phyloP scores from a whole-genome alignment of 2,113 vertebrate species.

The Petromus typicus region DNA sequence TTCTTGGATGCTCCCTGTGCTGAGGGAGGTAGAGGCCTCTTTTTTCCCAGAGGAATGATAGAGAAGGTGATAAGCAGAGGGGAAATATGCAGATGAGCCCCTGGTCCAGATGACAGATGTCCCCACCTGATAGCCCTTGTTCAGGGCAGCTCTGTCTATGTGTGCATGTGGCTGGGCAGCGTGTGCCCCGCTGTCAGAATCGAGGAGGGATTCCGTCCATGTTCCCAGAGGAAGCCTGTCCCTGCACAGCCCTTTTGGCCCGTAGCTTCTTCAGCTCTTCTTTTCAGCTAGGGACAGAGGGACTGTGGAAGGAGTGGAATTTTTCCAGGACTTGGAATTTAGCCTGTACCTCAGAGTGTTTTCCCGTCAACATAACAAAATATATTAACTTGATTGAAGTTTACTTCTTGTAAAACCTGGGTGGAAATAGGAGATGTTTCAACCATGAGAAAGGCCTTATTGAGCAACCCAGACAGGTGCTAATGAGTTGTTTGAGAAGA shows the following conservation, averaged over 20 bases:
- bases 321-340: background rate
- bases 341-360: background rate
- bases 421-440: background rate
- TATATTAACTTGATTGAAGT: background rate
- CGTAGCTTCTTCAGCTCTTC: background rate
- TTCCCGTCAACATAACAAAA: background rate
- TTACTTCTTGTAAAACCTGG: background rate
- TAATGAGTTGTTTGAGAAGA: background rate
- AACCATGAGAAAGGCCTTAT: background rate
- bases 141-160: background rate
- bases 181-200: background rate
- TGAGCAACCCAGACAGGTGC: too few relatives aligned
- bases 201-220: background rate
- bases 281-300: background rate
- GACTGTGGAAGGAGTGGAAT: background rate
- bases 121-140: background rate
- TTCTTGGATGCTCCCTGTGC: background rate
- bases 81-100: accelerated
- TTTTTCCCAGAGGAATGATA: background rate
- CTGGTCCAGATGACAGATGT: background rate
- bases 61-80: background rate
- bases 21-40: too few relatives aligned
- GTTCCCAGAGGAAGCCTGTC: background rate
- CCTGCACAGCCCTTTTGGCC: background rate
- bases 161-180: background rate